Base-by-base conservation (phyloP, 1,140 invertebrate species). In the Halesus radiatus region DNA sequence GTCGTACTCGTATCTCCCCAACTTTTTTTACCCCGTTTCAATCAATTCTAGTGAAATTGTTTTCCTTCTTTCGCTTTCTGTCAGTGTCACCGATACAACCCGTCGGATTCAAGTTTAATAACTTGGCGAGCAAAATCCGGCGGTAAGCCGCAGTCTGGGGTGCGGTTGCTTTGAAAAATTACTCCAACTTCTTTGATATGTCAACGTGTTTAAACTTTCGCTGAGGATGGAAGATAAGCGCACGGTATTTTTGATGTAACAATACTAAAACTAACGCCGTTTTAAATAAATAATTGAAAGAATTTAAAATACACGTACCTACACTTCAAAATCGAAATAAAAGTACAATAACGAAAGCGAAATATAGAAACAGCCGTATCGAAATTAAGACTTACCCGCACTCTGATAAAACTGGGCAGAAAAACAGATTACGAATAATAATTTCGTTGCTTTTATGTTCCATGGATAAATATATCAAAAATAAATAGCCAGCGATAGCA, bases 31-130 rank as follows among this genome's bases (percentile, higher is more conserved):
- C 64, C 80, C 76, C 76, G 73, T 78, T 81, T 81, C 76, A 78
- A 81, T 78, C 76, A 78, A 81, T 78, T 77, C 74, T 54, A 29
- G 29, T 52, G 32, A 73, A 81, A 77, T 73, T 81, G 64, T 70
- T 81, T 81, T 78, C 70, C 54, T 50, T 60, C 58, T 45, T 75
- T 76, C 78, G 52, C 52, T 32, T 81, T 81, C 54, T 81, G 80
- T 81, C 80, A 73, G 52, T 82, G 81, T 82, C 81, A 82, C 78
- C 73, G 78, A 82, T 82, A 82, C 78, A 70, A 79, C 60, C 77
- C 73, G 68, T 58, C 64, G 62, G 76, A 50, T 81, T 70, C 76
- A 79, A 81, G 76, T 81, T 81, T 81, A 81, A 81, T 81, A 78
- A 81, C 54, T 66, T 70, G 52, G 45, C 37, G 29, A 54, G 62